A percentile compares a stretch with the other conserved stretches of the same genome.
Conservation (phyloP, 2,113 vertebrate species). For the Octodon degus region DNA sequence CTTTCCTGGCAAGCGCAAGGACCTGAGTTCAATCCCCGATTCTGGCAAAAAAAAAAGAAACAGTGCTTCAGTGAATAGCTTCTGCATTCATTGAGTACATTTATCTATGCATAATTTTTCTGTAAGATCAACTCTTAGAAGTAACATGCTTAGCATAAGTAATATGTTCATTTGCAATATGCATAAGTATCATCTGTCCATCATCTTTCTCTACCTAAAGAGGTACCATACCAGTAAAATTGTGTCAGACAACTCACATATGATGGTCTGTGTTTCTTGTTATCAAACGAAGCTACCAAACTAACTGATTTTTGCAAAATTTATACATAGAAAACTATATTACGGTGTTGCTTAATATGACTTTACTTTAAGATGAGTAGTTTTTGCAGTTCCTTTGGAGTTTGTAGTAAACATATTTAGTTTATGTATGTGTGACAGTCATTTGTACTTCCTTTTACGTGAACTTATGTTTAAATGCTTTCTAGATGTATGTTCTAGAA, state of each 20-base stretch:
- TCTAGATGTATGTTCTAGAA: neutral
- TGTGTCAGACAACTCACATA: neutral
- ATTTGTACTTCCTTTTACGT: neutral
- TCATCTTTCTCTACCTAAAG: neutral
- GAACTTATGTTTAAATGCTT: neutral
- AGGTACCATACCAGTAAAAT: neutral
- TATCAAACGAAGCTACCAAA: neutral
- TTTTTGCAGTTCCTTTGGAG: neutral
- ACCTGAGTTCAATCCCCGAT: no score
- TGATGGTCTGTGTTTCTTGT: neutral
- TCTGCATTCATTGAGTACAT: neutral
- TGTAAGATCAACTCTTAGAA: neutral
- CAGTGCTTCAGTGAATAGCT: neutral
- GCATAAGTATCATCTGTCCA: neutral
- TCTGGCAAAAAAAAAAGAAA: no score
- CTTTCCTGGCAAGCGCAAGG: no score
- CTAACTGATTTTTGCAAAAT: neutral
- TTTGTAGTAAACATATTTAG: constrained; percentile 18
- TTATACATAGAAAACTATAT: neutral
- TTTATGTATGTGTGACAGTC: neutral
- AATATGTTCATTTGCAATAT: neutral
- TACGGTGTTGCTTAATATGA: neutral
- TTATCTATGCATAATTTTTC: neutral
- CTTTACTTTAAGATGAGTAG: neutral
- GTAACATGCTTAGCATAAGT: neutral